These are phyloP conservation scores for Megaceryle torquata DNA, from an alignment of 2,113 vertebrate species.

Conservation along the genomic window DNA sequence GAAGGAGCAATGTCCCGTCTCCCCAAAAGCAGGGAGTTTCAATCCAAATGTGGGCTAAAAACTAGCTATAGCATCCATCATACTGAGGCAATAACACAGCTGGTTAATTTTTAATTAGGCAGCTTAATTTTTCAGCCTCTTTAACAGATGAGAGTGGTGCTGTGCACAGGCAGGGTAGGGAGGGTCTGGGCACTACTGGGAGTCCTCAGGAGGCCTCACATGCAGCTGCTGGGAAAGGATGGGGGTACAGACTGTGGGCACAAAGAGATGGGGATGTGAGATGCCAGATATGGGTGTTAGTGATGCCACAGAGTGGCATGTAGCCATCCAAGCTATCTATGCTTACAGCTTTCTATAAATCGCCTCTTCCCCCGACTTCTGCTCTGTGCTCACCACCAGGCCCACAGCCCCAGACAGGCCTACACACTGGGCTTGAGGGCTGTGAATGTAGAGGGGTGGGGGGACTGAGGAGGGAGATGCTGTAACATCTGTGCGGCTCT, in stretches of 20 bases:
- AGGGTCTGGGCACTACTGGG: background rate
- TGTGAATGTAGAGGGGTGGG: background rate
- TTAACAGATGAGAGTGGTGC: background rate
- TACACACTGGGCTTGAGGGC: accelerated
- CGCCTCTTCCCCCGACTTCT: background rate
- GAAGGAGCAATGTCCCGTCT: background rate
- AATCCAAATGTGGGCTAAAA: background rate
- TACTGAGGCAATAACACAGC: background rate
- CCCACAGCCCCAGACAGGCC: accelerated
- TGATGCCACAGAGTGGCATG: accelerated
- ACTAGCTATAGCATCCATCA: background rate
- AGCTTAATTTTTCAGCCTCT: background rate
- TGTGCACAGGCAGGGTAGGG: background rate
- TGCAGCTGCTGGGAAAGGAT: background rate
- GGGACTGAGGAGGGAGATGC: background rate
- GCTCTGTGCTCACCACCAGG: background rate
- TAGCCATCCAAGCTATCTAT: background rate
- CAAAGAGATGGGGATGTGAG: background rate
- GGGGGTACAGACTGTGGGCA: accelerated
- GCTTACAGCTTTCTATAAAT: background rate
- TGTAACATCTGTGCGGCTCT: background rate
- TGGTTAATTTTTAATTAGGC: background rate
- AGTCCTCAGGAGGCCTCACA: background rate
- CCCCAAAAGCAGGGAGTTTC: background rate
- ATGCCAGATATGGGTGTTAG: background rate